Percentiles rank a stretch among this genome's conserved stretches.
Evolutionary conservation across 2,797 vertebrate species (phyloP).

Genomic region (Phyllotis vaccarum): DNA sequence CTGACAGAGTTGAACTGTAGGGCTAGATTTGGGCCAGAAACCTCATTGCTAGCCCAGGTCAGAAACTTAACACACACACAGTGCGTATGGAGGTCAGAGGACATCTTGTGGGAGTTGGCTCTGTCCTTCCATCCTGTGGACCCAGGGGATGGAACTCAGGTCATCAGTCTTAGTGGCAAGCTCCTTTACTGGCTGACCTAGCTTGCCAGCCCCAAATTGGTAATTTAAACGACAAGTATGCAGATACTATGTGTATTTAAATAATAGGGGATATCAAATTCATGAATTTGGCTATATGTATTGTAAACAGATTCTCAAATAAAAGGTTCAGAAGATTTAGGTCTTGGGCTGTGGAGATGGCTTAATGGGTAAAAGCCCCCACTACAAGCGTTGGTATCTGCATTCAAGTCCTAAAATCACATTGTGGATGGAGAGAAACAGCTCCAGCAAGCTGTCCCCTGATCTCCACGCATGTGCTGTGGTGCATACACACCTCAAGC

Average conservation of each 20-base stretch:
- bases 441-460: not conserved
- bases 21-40: too few relatives aligned
- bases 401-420: not conserved
- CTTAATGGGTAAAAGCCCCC: not conserved
- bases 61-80: too few relatives aligned
- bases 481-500: not conserved
- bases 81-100: not conserved
- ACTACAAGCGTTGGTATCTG: not conserved
- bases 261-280: not conserved
- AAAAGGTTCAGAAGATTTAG: conserved; percentile 7
- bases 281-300: not conserved
- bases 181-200: not conserved
- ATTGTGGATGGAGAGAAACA: not conserved
- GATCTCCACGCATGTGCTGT: not conserved
- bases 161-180: not conserved
- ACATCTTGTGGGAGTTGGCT: not conserved
- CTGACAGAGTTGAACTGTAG: too few relatives aligned
- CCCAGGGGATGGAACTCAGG: not conserved
- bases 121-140: not conserved
- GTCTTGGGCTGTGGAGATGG: not conserved
- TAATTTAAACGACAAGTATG: not conserved
- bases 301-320: not conserved
- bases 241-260: not conserved
- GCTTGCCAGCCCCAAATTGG: not conserved
- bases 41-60: too few relatives aligned